Evolutionary conservation across 2,113 vertebrate species (phyloP).

Genomic region (Dipodomys stephensi): DNA sequence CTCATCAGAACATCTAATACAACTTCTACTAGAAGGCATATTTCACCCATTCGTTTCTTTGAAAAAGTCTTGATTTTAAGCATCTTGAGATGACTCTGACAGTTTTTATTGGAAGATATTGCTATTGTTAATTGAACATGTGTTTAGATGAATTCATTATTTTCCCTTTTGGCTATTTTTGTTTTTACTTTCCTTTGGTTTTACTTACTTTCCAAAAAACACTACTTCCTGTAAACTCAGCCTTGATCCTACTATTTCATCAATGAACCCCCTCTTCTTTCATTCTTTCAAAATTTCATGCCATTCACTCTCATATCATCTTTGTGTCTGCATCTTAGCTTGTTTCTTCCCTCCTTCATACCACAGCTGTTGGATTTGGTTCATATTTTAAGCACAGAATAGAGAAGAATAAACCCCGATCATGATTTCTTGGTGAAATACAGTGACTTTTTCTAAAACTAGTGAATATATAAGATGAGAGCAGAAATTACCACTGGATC

Average conservation of each 20-base stretch:
- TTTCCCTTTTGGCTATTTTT: neutral
- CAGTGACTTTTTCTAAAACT: neutral
- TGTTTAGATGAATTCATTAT: neutral
- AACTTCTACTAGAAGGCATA: neutral
- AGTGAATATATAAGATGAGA: neutral
- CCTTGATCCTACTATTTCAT: neutral
- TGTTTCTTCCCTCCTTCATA: neutral
- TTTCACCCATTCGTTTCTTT: neutral
- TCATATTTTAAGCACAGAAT: neutral
- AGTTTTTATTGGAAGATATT: neutral
- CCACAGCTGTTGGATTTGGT: neutral
- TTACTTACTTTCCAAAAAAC: neutral
- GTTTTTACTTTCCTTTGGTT: neutral
- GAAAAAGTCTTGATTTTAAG: neutral
- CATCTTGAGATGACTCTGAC: neutral
- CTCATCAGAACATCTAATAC: neutral
- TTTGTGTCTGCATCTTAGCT: neutral
- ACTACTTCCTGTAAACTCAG: neutral
- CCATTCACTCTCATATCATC: neutral
- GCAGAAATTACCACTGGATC: neutral
- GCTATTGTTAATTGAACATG: neutral
- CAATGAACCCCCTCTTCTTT: neutral
- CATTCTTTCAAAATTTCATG: neutral
- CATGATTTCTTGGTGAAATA: neutral
- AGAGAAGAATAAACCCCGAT: neutral